Percentiles rank a stretch among this genome's conserved stretches.
These are phyloP conservation scores for Geopemphigus sp. DNA, from an alignment of 1,140 invertebrate genomes.

Conservation along the genomic window DNA sequence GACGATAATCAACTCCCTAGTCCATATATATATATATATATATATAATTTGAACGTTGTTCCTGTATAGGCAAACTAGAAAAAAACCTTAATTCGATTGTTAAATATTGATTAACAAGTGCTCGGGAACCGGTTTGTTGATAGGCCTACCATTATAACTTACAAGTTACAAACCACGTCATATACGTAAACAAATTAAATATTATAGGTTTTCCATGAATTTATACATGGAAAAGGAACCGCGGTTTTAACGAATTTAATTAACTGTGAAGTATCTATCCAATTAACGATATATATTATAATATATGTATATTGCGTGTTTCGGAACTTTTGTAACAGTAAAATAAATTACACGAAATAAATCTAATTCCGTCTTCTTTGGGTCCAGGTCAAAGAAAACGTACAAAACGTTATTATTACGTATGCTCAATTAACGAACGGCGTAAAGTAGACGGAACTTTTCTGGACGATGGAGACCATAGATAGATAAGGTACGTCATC, in stretches of 20 bases:
- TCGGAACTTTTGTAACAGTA: neutral
- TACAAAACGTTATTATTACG: neutral
- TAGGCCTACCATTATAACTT: neutral
- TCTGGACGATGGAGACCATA: neutral
- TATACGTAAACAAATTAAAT: conserved; percentile 15
- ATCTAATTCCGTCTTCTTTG: conserved; percentile 8
- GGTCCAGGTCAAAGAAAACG: conserved; percentile 3
- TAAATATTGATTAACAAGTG: neutral
- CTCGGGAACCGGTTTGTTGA: neutral
- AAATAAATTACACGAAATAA: neutral
- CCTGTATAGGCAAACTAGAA: neutral
- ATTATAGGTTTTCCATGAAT: neutral
- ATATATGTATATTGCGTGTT: neutral
- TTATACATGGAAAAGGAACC: neutral
- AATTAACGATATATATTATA: neutral
- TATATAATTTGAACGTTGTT: neutral
- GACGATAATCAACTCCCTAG: too few species aligned
- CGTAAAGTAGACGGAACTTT: conserved; percentile 22
- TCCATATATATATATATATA: neutral
- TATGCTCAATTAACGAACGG: conserved; percentile 8
- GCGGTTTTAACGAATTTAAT: neutral
- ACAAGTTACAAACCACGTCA: neutral
- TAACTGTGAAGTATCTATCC: neutral
- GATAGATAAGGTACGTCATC: neutral
- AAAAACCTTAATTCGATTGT: neutral